phyloP scores from a whole-genome alignment of 2,888 invertebrate species.

The Lasioglossum zephyrum region DNA sequence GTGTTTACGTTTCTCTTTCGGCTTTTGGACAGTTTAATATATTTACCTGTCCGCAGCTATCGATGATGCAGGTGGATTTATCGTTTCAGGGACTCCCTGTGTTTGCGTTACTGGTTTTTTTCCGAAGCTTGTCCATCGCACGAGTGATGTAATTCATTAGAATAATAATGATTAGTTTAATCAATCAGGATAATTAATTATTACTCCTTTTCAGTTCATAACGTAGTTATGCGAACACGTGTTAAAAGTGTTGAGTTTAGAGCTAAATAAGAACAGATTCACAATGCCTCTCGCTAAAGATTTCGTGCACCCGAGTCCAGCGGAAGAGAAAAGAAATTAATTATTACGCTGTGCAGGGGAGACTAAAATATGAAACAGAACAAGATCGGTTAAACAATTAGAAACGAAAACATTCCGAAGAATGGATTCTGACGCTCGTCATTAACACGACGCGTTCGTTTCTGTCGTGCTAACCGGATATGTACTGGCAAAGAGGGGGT shows the following conservation, averaged over 20 bases:
- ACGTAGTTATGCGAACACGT: no score
- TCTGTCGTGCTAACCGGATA: no score
- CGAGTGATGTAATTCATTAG: no score
- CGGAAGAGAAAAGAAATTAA: conserved; percentile 94
- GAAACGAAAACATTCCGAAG: no score
- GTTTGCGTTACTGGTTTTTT: not conserved
- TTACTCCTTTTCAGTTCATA: not conserved
- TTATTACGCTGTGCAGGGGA: not conserved
- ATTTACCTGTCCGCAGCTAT: not conserved
- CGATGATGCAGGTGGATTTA: not conserved
- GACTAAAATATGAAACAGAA: no score
- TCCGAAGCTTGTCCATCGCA: not conserved
- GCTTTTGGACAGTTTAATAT: not conserved
- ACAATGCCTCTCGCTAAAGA: conserved; percentile 95
- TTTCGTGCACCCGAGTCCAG: conserved; percentile 97
- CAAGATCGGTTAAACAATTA: no score
- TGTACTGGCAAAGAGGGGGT: no score
- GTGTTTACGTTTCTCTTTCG: not conserved
- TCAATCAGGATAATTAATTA: not conserved
- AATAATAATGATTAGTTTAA: no score
- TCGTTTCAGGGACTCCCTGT: not conserved
- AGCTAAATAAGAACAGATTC: no score
- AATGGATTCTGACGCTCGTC: no score
- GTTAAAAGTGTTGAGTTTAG: no score
- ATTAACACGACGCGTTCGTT: no score